Base-by-base conservation (phyloP, 2,113 vertebrate genomes). In the Alexandromys fortis region DNA sequence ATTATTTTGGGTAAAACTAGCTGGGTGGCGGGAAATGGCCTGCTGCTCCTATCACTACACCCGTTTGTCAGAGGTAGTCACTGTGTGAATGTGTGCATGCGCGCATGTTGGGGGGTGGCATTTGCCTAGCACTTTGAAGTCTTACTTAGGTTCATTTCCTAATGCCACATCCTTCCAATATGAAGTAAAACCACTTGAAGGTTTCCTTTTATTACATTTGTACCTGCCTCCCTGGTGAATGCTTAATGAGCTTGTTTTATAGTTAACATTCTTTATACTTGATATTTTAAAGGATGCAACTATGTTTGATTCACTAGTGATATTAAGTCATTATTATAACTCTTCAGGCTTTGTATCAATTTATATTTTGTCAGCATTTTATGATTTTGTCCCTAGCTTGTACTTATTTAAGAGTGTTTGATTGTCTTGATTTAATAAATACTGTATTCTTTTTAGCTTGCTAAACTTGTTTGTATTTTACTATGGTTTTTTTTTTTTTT, bases 301-400 rank as follows among this genome's bases (percentile, higher is more conserved):
- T 21, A 52, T 94, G 42, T 75, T 47, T 91, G 61, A 42, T 89
- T 38, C 22, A 75, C 45, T 85, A 86, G 33, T 96, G 70, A 30
- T 17, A 93, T 93, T 94, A 94, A 94, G 42, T 42, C n/a, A 67
- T 83, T 67, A 47, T 67, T 83, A 58, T 78, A 88, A 67, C 72
- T 91, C 77, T 38, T 90, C 75, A 42, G 87, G 10, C 52, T 75
- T 92, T 82, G 4, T 90, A 72, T 76, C 17, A 86, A 77, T 90
- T 82, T 94, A 70, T 92, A 45, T 86, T 94, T 89, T 77, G 24
- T 61, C 75, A 33, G 58, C 77, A 58, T 86, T 94, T 45, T 58
- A 30, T 30, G 52, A 45, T 76, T 76, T 94, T 82, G 16, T 52
- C 77, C n/a, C 26, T 82, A 70, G 85, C 33, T 83, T 93, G 13